Evolutionary conservation across 2,797 vertebrate species (phyloP), one percentile per base, ranked within the genome.

Genomic region (Muscicapa striata): DNA sequence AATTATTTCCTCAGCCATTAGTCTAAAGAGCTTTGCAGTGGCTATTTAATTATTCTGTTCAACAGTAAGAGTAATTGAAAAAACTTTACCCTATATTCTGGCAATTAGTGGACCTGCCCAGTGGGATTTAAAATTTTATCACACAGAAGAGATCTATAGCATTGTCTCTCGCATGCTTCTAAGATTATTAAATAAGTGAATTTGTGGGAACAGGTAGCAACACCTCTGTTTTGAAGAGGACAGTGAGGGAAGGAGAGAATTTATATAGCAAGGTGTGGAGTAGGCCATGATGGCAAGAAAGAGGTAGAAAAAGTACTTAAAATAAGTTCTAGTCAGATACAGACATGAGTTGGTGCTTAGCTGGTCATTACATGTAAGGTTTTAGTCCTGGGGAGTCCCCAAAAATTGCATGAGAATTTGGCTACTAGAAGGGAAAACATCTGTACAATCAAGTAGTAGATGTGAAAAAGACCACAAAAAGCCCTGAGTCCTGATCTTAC

Each of bases 1-100:
- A 11, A 73, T 63, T 9, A 70, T 20, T 87, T 85, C 51, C 52
- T 73, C 40, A 52, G 64, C 57, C 68, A 74, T 80, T 89, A 66
- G 32, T 69, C 48, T 83, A 72, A n/a, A 76, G 46, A 87, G 55
- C 55, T 87, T 92, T 92, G 40, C 30, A 49, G 30, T 70, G 36
- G 43, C 84, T 87, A 51, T 84, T 94, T 84, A 92, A 94, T 79
- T 89, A 79, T 92, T 94, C 84, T 74, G 10, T 84, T 89, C 43
- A 87, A 78, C 59, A 76, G 52, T 54, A 89, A 67, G 24, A 92
- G 30, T 70, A 94, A 94, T 74, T 89, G 75, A 76, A 74, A 89
- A 94, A 84, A 69, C 24, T 19, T 76, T 84, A 77, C 32, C 36
- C 57, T 76, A 20, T 89, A 77, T 87, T 87, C 55, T 83, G 36